Percentiles rank a stretch among this genome's conserved stretches.
phyloP scores from a whole-genome alignment of 1,140 invertebrate genomes.

The Drosophila arizonae region DNA sequence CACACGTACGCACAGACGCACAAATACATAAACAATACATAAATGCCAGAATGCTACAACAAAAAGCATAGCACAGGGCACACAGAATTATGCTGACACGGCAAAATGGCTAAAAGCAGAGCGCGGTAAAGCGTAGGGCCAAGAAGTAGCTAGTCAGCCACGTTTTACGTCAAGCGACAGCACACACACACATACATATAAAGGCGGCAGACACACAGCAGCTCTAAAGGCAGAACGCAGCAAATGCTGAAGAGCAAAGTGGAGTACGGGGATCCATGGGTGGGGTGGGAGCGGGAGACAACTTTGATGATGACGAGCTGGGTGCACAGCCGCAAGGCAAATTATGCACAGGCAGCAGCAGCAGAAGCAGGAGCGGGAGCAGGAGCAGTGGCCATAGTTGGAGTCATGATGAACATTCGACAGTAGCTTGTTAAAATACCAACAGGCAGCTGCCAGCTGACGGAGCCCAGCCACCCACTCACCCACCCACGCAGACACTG shows the following conservation, averaged over 20 bases:
- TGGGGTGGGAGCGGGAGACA: constrained; percentile 12
- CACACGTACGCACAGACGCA: neutral
- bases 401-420: constrained; percentile 56
- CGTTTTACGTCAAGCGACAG: constrained; percentile 67
- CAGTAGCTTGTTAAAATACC: constrained; percentile 79
- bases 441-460: constrained; percentile 44
- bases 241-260: constrained; percentile 62
- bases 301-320: constrained; percentile 28
- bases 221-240: constrained; percentile 46
- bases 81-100: constrained; percentile 77
- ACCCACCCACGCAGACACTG: neutral
- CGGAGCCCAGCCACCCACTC: constrained; percentile 27
- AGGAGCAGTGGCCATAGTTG: constrained; percentile 21
- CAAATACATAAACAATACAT: constrained; percentile 13
- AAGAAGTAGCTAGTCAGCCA: constrained; percentile 56
- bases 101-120: constrained; percentile 39
- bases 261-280: constrained; percentile 11
- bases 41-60: constrained; percentile 22
- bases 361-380: neutral
- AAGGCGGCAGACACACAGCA: neutral
- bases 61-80: constrained; percentile 34
- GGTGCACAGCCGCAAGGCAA: constrained; percentile 39
- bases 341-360: constrained; percentile 31
- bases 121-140: neutral
- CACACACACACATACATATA: constrained; percentile 36